Evolutionary conservation across 1,140 invertebrate genomes (phyloP), one percentile per base, ranked within the genome.

Genomic region (Orussus abietinus): DNA sequence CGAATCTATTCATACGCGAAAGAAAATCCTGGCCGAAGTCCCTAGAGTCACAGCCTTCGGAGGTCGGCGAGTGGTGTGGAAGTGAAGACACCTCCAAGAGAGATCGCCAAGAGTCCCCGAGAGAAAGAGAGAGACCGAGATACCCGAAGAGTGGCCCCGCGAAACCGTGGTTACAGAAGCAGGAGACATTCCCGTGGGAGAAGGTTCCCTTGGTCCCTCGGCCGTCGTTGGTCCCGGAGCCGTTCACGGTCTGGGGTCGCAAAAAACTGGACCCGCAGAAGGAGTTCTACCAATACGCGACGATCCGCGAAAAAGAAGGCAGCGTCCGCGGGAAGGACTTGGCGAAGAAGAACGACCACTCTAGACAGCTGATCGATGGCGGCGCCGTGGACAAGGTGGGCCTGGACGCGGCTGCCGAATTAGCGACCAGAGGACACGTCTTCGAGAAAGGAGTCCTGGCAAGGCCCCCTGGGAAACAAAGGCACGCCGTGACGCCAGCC

Each of bases 121-220:
- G 2, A 15, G 40, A 35, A 11, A 21, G 21, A 25, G 14, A 12
- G 39, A 14, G 14, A 32, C 41, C 7, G 45, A 13, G 25, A 12
- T n/a, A n/a, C 15, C 19, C 11, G 15, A 13, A 38, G 26, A 49
- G 32, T 34, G 40, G 22, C 34, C 31, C 38, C 38, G 17, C 45
- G 37, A 52, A 28, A 36, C 42, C 49, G n/a, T 38, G 30, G 29
- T 85, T 85, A 65, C 84, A 88, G 85, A 86, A 80, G 77, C 78
- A 76, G 53, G 77, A 72, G 46, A 57, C 77, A 64, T 83, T 88
- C 51, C 85, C 86, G 52, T 90, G 86, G 86, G 84, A 88, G 68
- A 87, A 87, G 76, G 83, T 87, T 59, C 87, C 88, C 49, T 82
- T 80, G 64, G 86, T 90, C 52, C 85, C 88, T 45, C 76, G 88